Evolutionary conservation across 1,140 invertebrate species (phyloP).

Genomic region (Drosophila bipectinata): DNA sequence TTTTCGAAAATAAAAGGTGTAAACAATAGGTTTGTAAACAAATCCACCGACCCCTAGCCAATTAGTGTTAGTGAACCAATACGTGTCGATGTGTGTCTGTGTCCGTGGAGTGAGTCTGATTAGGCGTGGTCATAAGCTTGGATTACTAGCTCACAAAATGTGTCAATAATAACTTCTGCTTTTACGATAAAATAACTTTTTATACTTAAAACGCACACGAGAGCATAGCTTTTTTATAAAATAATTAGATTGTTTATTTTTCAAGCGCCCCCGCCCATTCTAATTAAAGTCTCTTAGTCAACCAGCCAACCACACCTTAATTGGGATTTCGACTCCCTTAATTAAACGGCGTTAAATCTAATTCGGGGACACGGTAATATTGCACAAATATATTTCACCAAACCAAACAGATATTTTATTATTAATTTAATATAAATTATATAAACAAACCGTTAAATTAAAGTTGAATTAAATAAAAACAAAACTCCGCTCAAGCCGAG

Average conservation of each 20-base stretch:
- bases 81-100: conserved; percentile 22
- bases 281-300: conserved; percentile 49
- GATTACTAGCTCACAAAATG: background rate
- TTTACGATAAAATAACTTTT: background rate
- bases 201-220: background rate
- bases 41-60: conserved; percentile 1
- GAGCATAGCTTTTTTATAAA: background rate
- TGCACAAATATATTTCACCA: background rate
- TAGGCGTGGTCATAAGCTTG: conserved; percentile 62
- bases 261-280: conserved; percentile 33
- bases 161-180: background rate
- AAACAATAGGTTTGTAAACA: conserved; percentile 50
- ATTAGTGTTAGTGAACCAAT: conserved; percentile 40
- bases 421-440: conserved; percentile 19
- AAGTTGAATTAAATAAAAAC: conserved; percentile 61
- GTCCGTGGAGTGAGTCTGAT: conserved; percentile 10
- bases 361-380: background rate
- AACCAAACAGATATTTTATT: background rate
- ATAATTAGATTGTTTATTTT: background rate
- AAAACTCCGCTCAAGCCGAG: conserved; percentile 44
- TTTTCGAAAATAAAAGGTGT: conserved; percentile 48
- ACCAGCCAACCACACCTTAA: conserved; percentile 73
- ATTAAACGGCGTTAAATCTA: conserved; percentile 1
- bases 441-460: conserved; percentile 41
- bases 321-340: background rate